These are phyloP conservation scores for Hydraecia micacea DNA, from an alignment of 2,888 invertebrate species.

Conservation along the genomic window DNA sequence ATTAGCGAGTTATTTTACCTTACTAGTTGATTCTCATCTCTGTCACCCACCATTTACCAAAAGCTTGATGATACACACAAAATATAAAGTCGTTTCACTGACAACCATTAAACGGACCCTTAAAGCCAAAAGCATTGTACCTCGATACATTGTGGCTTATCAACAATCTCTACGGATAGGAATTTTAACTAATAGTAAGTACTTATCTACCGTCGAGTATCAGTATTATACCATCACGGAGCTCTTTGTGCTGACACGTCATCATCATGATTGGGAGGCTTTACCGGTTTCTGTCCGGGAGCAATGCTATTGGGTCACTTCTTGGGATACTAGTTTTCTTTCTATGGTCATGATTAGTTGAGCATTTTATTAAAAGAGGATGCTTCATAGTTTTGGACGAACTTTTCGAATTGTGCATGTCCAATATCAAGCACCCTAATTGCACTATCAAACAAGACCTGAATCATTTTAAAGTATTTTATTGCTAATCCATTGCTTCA, in stretches of 20 bases:
- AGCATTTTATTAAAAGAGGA: background rate
- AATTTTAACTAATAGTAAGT: slow-evolving; percentile 70
- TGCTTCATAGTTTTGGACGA: background rate
- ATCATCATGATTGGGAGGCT: slow-evolving; percentile 60
- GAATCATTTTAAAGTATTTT: too few relatives aligned
- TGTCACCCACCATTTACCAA: slow-evolving; percentile 21
- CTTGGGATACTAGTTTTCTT: background rate
- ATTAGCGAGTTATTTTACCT: background rate
- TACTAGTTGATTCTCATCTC: background rate
- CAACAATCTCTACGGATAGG: slow-evolving; percentile 67
- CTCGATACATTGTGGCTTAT: slow-evolving; percentile 66
- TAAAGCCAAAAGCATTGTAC: slow-evolving; percentile 65
- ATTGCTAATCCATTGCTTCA: background rate
- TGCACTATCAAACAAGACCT: too few relatives aligned
- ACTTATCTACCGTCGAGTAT: slow-evolving; percentile 63
- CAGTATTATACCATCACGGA: slow-evolving; percentile 64
- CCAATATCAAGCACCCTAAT: too few relatives aligned
- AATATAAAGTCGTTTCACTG: slow-evolving; percentile 57
- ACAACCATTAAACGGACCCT: slow-evolving; percentile 57
- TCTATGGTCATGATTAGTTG: background rate
- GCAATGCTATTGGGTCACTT: slow-evolving; percentile 31
- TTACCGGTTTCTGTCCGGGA: slow-evolving; percentile 56
- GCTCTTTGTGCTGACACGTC: slow-evolving; percentile 58
- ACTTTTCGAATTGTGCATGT: background rate
- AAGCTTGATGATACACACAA: slow-evolving; percentile 52